Base-by-base conservation (phyloP, 1,140 invertebrate genomes). In the Brachionus sp. region DNA sequence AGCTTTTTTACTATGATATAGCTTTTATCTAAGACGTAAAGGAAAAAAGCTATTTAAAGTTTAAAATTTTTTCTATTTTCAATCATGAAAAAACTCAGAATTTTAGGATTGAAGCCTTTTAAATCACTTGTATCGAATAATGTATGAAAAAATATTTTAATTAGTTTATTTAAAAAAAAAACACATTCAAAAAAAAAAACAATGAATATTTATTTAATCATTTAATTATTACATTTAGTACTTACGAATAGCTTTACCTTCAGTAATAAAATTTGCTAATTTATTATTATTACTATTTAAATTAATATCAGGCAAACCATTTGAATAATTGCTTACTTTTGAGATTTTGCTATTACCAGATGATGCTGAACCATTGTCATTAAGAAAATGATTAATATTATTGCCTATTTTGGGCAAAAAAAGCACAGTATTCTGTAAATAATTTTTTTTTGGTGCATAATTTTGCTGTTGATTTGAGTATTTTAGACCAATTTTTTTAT, bases 211-310 rank as follows among this genome's bases (percentile, higher is more conserved):
- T 57, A 57, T 57, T 57, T 23, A 57, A 57, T 57, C n/a, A 57
- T 25, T 57, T 57, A 57, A 57, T 29, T 19, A 57, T 57, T 57
- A 57, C 50, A 57, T 57, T 70, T 39, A 70, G 37, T 70, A 70
- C 37, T 70, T 70, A 39, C 66, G 29, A 16, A 70, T 37, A 5
- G 33, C 16, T 70, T 70, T 70, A 39, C 66, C 66, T 19, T 70
- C 66, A 2, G 66, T 70, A 3, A 70, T 19, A 70, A 37, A 70
- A 70, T 70, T 37, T 39, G 66, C 5, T 37, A 70, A 6, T 70
- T 37, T 33, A 70, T 70, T 70, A 19, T 35, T 70, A 42, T 70
- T 70, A 37, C n/a, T 70, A 70, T 70, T 70, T 2, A 70, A n/a
- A 39, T 39, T 23, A 39, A 70, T 70, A 70, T 70, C 66, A 37